Percentiles rank a stretch among this genome's conserved stretches.
phyloP scores from a whole-genome alignment of 2,888 invertebrate genomes.

The Cerceris ruficornis region DNA sequence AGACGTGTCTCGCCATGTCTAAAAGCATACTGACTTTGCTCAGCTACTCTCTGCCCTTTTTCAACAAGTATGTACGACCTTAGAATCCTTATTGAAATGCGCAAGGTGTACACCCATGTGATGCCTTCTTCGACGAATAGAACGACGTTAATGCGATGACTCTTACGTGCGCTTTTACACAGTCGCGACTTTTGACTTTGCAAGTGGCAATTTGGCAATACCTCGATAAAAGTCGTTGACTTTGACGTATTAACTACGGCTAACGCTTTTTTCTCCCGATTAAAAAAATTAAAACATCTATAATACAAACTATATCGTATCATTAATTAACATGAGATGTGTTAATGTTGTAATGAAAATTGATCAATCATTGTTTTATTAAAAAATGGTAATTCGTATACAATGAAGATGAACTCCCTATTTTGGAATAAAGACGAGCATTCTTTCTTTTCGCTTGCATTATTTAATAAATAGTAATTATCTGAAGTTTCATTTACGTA shows the following conservation, averaged over 20 bases:
- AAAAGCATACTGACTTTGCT: conserved; percentile 70
- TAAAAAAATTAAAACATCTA: not conserved
- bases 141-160: conserved; percentile 36
- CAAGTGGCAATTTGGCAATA: not conserved
- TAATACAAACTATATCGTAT: too few relatives aligned
- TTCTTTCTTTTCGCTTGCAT: too few relatives aligned
- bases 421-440: too few relatives aligned
- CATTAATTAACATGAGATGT: too few relatives aligned
- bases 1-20: conserved; percentile 61
- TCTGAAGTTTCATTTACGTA: too few relatives aligned
- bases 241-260: too few relatives aligned
- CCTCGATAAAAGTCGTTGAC: too few relatives aligned
- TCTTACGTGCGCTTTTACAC: conserved; percentile 17
- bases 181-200: conserved; percentile 36
- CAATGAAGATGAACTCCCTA: too few relatives aligned
- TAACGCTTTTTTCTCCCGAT: not conserved
- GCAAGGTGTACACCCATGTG: conserved; percentile 61
- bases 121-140: conserved; percentile 44
- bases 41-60: conserved; percentile 73
- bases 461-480: too few relatives aligned
- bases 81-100: conserved; percentile 76
- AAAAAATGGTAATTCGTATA: too few relatives aligned
- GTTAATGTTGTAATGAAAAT: too few relatives aligned
- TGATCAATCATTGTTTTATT: too few relatives aligned
- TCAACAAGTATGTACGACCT: conserved; percentile 78